These are phyloP conservation scores for Sebastes iracundus DNA, from an alignment of 2,797 vertebrate species.

Conservation along the genomic window DNA sequence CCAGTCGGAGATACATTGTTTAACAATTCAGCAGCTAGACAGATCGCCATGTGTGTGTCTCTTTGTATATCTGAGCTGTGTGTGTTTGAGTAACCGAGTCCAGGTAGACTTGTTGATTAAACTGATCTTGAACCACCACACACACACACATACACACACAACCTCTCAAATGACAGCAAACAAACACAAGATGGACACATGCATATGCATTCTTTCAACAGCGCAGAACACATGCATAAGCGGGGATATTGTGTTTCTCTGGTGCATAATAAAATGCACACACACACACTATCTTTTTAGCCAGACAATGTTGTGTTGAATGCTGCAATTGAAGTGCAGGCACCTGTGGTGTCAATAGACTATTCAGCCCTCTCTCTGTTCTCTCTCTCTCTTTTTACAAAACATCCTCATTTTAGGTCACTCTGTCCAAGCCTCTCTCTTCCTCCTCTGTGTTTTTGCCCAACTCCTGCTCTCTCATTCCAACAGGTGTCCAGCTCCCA, in stretches of 20 bases:
- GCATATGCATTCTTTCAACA: conserved; percentile 30
- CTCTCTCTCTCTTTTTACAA: background rate
- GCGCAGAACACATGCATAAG: conserved; percentile 7
- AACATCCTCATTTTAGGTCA: background rate
- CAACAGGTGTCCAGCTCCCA: conserved; percentile 30
- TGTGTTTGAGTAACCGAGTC: conserved; percentile 25
- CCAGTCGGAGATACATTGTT: conserved; percentile 9
- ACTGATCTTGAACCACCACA: conserved; percentile 12
- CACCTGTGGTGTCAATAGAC: conserved; percentile 66
- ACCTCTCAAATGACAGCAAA: conserved; percentile 37
- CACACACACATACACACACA: background rate
- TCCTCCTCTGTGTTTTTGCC: background rate
- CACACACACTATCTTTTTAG: background rate
- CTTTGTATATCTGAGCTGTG: conserved; percentile 4
- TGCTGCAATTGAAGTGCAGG: conserved; percentile 42
- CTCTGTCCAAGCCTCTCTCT: background rate
- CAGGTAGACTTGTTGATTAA: conserved; percentile 34
- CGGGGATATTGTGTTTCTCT: conserved; percentile 28
- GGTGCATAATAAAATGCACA: conserved; percentile 24
- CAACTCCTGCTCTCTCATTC: background rate
- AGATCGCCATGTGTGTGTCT: background rate
- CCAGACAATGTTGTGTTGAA: conserved; percentile 18
- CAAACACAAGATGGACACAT: conserved; percentile 35
- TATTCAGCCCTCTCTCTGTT: background rate
- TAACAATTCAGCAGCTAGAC: conserved; percentile 51